phyloP scores from a whole-genome alignment of 1,140 invertebrate genomes.

The Pseudobourletiella spinata region DNA sequence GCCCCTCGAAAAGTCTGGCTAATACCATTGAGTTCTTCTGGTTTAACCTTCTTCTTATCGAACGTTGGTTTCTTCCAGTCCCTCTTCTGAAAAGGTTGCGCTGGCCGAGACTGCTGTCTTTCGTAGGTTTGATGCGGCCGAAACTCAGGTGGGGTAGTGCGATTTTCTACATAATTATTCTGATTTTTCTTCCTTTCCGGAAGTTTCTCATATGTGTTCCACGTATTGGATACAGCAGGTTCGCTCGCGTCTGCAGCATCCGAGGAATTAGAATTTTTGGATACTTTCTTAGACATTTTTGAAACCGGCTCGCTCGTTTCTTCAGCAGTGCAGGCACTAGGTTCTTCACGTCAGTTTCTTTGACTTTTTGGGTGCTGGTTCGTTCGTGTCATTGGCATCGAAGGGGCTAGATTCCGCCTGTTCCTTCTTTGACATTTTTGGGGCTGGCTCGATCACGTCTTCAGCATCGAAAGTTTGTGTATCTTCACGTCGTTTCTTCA shows the following conservation, averaged over 20 bases:
- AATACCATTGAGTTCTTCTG: background rate
- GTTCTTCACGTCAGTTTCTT: no score
- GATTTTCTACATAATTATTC: background rate
- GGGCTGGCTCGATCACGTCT: background rate
- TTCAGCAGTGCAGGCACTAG: background rate
- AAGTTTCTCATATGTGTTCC: no score
- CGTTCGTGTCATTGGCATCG: no score
- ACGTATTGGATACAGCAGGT: no score
- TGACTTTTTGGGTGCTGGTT: no score
- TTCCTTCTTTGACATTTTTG: background rate
- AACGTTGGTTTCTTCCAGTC: background rate
- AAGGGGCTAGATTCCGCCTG: no score
- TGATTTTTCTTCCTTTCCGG: background rate
- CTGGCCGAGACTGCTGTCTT: background rate
- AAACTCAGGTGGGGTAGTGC: no score
- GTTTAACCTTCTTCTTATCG: background rate
- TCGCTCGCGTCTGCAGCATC: no score
- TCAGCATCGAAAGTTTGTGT: no score
- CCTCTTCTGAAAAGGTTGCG: background rate
- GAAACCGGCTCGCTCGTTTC: background rate
- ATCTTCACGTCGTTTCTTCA: no score
- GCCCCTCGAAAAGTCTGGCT: background rate
- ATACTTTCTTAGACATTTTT: slow-evolving; percentile 6
- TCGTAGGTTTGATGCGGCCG: background rate
- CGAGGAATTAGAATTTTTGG: no score